Conservation (phyloP, 37 sponge, comb jelly and placozoan genomes). For the Cliona cf. orientalis region DNA sequence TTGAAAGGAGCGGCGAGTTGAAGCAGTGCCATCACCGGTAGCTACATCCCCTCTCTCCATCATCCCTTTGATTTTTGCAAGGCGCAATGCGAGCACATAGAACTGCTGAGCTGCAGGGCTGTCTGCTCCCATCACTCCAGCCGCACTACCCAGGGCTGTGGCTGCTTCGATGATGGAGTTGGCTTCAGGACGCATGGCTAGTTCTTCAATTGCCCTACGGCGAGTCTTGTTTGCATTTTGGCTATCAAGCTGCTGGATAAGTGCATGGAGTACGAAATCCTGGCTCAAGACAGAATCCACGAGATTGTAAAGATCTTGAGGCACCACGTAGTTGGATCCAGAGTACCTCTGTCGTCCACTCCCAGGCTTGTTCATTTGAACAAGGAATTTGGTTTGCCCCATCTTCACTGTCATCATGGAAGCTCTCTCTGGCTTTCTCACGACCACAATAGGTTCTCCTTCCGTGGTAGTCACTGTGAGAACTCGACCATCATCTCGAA, state of each 20-base stretch:
- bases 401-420: neutral
- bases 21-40: neutral
- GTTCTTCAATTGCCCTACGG: neutral
- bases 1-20: no score
- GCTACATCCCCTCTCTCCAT: neutral
- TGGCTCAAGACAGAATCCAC: neutral
- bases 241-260: neutral
- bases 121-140: neutral
- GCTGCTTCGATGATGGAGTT: neutral
- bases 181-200: neutral
- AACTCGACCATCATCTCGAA: neutral
- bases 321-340: neutral
- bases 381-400: neutral
- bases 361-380: neutral
- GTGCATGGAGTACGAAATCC: neutral
- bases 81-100: neutral
- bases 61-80: no score
- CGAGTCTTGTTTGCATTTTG: neutral
- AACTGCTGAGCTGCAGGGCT: neutral
- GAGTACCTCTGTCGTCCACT: neutral
- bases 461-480: neutral
- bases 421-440: neutral
- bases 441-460: neutral
- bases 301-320: neutral
- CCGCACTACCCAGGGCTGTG: neutral